phyloP scores from a whole-genome alignment of 1,140 invertebrate genomes.

The Amphibalanus amphitrite region DNA sequence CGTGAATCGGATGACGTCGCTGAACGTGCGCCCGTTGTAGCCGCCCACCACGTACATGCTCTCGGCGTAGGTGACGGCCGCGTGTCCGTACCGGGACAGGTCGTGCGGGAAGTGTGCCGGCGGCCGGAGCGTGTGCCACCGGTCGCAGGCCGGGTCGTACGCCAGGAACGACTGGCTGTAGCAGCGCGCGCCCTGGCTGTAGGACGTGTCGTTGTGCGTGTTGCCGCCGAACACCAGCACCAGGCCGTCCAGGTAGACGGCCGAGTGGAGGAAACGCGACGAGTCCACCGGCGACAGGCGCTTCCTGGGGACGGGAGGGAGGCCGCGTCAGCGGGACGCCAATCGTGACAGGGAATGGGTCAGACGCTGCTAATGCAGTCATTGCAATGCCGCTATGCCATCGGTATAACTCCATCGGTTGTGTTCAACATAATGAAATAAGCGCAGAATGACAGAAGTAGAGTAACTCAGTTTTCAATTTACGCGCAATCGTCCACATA shows the following conservation, averaged over 20 bases:
- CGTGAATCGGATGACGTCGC: conserved; percentile 36
- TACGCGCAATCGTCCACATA: too few species aligned
- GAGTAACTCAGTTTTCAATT: too few species aligned
- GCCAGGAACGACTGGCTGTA: conserved; percentile 70
- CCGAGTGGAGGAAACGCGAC: conserved; percentile 68
- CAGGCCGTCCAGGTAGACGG: conserved; percentile 49
- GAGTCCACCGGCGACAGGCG: background rate
- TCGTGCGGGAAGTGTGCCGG: conserved; percentile 41
- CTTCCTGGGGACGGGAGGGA: background rate
- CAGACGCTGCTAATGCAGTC: too few species aligned
- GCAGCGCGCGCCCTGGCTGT: conserved; percentile 57
- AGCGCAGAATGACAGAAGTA: too few species aligned
- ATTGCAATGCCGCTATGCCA: too few species aligned
- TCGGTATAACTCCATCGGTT: too few species aligned
- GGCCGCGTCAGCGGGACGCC: too few species aligned
- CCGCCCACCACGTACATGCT: conserved; percentile 46
- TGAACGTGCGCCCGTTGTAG: conserved; percentile 30
- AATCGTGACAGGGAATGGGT: too few species aligned
- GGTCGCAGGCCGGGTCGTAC: conserved; percentile 70
- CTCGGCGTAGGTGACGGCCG: conserved; percentile 48
- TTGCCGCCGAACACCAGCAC: conserved; percentile 92
- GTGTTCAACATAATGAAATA: too few species aligned
- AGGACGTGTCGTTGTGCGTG: conserved; percentile 80
- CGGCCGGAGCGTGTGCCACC: conserved; percentile 39
- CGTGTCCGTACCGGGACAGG: conserved; percentile 60